Base-by-base conservation (phyloP, 2,113 vertebrate species). In the Falcunculus frontatus region DNA sequence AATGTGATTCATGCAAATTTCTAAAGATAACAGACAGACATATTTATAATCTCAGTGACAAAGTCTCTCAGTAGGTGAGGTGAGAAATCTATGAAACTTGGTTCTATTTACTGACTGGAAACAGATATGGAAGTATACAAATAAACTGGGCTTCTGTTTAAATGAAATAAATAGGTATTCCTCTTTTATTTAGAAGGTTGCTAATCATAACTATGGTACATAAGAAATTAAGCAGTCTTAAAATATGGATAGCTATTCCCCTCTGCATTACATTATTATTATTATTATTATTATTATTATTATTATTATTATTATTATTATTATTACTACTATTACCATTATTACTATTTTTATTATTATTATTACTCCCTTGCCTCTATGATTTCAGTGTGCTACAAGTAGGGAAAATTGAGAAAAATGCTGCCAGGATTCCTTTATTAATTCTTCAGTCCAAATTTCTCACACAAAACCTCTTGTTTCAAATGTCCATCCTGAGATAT, bases 1-100 rank as follows among this genome's bases (percentile, higher is more conserved):
- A 97, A 97, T 96, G 35, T 68, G 80, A 93, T 94, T 70, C 79
- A 97, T 97, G 84, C 89, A 97, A 97, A 97, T 97, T 96, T 96
- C 25, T n/a, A 79, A 60, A 96, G 95, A 97, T 97, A 97, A 96
- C 73, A 95, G 47, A 47, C 27, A 93, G 47, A 33, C 44, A 81
- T 16, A 94, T 96, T 90, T 75, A 80, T 59, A 96, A 78, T 93
- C 76, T 94, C 76, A 65, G 27, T 84, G 56, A 91, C 97, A 92
- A 79, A 95, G 44, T 57, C 16, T 87, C 70, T 94, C 79, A 65
- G 21, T 44, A 77, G 46, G n/a, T 86, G n/a, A 97, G 55, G 94
- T 74, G 49, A 93, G 75, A 96, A 77, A 62, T 76, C 42, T 41
- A 16, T 87, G 83, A 89, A 95, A 93, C 49, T 79, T 81, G 10